phyloP scores from a whole-genome alignment of 2,888 invertebrate species.

The Cecidostiba fungosa region DNA sequence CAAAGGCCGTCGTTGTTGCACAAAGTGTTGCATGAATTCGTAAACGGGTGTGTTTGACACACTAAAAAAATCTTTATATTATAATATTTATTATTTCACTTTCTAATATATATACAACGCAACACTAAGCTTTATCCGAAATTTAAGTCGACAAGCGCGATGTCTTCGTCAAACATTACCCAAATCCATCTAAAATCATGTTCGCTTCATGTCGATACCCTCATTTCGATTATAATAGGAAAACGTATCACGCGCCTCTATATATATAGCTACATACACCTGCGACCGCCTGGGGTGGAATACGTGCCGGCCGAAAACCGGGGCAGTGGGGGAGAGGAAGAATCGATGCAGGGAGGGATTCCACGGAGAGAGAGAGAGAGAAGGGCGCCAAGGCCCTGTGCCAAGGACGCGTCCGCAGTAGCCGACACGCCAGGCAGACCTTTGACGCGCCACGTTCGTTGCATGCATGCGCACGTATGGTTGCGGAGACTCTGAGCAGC shows the following conservation, averaged over 20 bases:
- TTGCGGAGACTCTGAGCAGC: background rate
- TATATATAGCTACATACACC: background rate
- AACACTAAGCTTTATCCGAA: too few species aligned
- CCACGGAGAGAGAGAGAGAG: conserved; percentile 54
- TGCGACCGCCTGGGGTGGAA: conserved; percentile 16
- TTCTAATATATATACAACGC: too few species aligned
- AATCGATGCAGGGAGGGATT: conserved; percentile 22
- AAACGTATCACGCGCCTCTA: background rate
- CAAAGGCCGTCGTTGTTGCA: background rate
- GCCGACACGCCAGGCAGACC: conserved; percentile 7
- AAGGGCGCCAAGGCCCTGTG: conserved; percentile 62
- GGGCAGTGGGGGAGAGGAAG: background rate
- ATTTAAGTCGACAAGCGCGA: too few species aligned
- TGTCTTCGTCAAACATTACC: too few species aligned
- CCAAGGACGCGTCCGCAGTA: conserved; percentile 48
- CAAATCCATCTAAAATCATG: too few species aligned
- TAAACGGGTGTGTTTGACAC: background rate
- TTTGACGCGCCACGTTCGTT: background rate
- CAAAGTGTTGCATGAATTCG: background rate
- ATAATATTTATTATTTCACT: too few species aligned
- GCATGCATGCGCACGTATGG: background rate
- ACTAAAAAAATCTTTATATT: too few species aligned
- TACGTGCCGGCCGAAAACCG: conserved; percentile 18
- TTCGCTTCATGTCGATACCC: conserved; percentile 46
- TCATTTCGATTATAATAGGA: conserved; percentile 19